Evolutionary conservation across 1,140 invertebrate genomes (phyloP).

Genomic region (Anastatus disparis): DNA sequence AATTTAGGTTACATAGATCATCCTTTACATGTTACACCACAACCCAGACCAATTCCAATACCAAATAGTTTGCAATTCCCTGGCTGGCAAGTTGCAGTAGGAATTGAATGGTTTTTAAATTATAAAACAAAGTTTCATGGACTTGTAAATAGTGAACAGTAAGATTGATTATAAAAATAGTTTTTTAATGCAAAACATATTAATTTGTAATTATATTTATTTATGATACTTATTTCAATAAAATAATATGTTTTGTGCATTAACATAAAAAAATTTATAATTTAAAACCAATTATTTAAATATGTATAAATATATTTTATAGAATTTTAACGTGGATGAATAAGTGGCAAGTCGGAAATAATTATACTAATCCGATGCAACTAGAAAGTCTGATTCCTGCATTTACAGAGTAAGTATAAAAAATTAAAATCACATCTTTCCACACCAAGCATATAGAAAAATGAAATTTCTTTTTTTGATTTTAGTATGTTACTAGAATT

Average conservation of each 20-base stretch:
- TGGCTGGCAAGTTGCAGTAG: conserved; percentile 71
- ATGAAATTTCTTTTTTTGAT: too few relatives aligned
- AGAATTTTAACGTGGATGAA: conserved; percentile 78
- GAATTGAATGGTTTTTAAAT: conserved; percentile 71
- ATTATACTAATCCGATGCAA: conserved; percentile 76
- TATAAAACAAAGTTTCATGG: conserved; percentile 68
- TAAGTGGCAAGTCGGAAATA: conserved; percentile 74
- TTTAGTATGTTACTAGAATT: conserved; percentile 68
- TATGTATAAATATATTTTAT: conserved; percentile 47
- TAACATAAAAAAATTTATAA: background rate
- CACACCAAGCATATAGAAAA: conserved; percentile 18
- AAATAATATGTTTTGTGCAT: background rate
- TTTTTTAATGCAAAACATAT: background rate
- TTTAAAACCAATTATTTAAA: background rate
- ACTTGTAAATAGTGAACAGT: conserved; percentile 73
- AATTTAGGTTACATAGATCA: conserved; percentile 67
- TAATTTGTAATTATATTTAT: background rate
- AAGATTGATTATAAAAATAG: conserved; percentile 53
- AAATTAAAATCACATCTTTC: too few relatives aligned
- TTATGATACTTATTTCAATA: background rate
- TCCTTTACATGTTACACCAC: conserved; percentile 60
- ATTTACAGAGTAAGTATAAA: conserved; percentile 67
- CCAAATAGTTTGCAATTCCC: conserved; percentile 70
- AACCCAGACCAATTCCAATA: conserved; percentile 64
- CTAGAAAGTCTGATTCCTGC: conserved; percentile 69